phyloP scores from a whole-genome alignment of 1,140 invertebrate genomes.

The Drosophila mayri region DNA sequence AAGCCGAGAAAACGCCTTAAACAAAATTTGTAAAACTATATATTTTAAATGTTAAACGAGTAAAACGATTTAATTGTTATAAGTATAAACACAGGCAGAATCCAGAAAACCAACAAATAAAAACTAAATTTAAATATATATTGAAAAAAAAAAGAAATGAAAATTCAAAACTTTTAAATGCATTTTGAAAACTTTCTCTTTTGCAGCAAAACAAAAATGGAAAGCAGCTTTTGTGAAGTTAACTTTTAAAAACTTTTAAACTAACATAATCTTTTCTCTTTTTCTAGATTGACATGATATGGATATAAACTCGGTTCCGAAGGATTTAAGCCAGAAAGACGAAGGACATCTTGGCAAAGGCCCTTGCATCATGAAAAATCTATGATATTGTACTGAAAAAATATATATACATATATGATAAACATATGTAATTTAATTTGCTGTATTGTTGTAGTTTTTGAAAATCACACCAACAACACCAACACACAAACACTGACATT shows the following conservation, averaged over 20 bases:
- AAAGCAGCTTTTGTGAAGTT: neutral
- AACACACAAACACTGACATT: conserved; percentile 38
- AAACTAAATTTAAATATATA: conserved; percentile 77
- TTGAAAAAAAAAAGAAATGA: conserved; percentile 52
- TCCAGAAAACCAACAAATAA: conserved; percentile 54
- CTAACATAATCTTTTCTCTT: conserved; percentile 73
- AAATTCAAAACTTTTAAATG: conserved; percentile 32
- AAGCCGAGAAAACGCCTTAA: conserved; percentile 80
- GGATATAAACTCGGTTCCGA: neutral
- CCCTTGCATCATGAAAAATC: conserved; percentile 18
- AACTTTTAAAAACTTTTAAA: conserved; percentile 26
- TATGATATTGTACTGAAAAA: conserved; percentile 63
- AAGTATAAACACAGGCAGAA: conserved; percentile 59
- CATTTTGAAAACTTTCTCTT: conserved; percentile 16
- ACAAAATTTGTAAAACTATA: conserved; percentile 74
- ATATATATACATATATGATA: conserved; percentile 66
- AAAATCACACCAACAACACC: conserved; percentile 39
- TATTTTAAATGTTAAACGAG: conserved; percentile 75
- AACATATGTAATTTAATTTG: conserved; percentile 74
- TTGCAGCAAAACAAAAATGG: conserved; percentile 26
- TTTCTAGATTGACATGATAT: conserved; percentile 53
- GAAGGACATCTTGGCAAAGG: conserved; percentile 1
- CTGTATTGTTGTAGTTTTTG: conserved; percentile 78
- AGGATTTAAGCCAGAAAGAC: neutral
- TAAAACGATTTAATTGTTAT: conserved; percentile 80